Conservation (phyloP, 1,140 invertebrate species). For the Drosophila ambigua region DNA sequence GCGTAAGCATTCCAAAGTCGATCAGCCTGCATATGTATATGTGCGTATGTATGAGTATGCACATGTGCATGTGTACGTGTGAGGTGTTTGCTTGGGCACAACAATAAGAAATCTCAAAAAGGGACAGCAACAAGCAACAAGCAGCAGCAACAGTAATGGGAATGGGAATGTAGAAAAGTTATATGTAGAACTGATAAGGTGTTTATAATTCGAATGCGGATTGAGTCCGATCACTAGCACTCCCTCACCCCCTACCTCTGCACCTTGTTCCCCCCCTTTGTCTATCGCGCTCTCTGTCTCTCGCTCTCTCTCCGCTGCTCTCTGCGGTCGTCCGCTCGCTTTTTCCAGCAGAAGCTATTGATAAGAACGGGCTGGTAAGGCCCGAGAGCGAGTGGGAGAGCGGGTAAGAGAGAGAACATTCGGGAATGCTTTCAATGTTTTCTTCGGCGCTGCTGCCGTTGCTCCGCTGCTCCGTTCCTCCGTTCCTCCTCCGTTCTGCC, state of each 20-base stretch:
- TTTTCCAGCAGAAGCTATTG: conserved; percentile 34
- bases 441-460: conserved; percentile 9
- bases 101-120: conserved; percentile 44
- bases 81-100: conserved; percentile 47
- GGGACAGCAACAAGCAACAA: conserved; percentile 24
- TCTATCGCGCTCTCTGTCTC: not conserved
- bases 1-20: conserved; percentile 1
- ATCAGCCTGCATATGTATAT: not conserved
- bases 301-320: conserved; percentile 1
- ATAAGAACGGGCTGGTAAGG: conserved; percentile 37
- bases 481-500: conserved; percentile 6
- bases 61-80: no score
- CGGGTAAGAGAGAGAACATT: conserved; percentile 15
- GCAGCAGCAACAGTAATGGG: not conserved
- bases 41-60: no score
- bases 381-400: conserved; percentile 2
- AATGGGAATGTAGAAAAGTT: conserved; percentile 26
- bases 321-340: not conserved
- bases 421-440: conserved; percentile 10
- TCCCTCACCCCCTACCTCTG: conserved; percentile 4
- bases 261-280: no score
- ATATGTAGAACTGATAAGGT: conserved; percentile 50
- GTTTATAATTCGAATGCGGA: conserved; percentile 53
- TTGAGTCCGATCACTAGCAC: conserved; percentile 42
- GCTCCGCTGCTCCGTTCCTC: conserved; percentile 21